Evolutionary conservation across 2,888 invertebrate genomes (phyloP), one percentile per base, ranked within the genome.

Genomic region (Molanna angustata): DNA sequence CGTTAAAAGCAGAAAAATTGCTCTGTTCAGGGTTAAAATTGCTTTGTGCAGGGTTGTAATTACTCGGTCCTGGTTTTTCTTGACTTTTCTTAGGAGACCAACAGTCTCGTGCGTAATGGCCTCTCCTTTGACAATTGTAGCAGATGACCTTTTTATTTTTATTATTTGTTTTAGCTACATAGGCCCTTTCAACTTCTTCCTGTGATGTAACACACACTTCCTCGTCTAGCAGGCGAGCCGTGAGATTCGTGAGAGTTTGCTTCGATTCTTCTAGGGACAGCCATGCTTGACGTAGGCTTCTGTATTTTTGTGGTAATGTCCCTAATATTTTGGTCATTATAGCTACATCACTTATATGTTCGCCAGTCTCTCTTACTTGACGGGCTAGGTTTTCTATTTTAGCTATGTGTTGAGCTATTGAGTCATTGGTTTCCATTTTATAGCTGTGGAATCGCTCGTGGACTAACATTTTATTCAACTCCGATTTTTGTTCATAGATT

Each of bases 281-380:
- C 35, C 35, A 35, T 35, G 35, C 35, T 35, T 35, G 35, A 13
- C 35, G 9, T 13, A 35, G 14, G 13, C 4, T 35, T 35, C 13
- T 35, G 14, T 9, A 35, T 35, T 35, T 35, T 13, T 13, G 9
- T 11, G 35, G 35, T 35, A 35, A 35, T 35, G 13, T 35, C 14
- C 27, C 27, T 27, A 27, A 27, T 7, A 27, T 27, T 27, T 27
- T 27, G 11, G 27, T 27, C 11, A 27, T 35, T 11, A 35, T 14
- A 35, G 35, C 6, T 35, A 14, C 14, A 13, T 35, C 35, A 35
- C 35, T 35, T 35, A 35, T 4, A n/a, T 9, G 9, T n/a, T 35
- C 35, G 14, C 35, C 35, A 35, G 35, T 35, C 4, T 35, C 35
- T 13, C 35, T 35, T 35, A 35, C 14, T 35, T 35, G 4, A 13